Evolutionary conservation across 1,140 invertebrate species (phyloP), one percentile per base, ranked within the genome.

Genomic region (Sitobion miscanthi): DNA sequence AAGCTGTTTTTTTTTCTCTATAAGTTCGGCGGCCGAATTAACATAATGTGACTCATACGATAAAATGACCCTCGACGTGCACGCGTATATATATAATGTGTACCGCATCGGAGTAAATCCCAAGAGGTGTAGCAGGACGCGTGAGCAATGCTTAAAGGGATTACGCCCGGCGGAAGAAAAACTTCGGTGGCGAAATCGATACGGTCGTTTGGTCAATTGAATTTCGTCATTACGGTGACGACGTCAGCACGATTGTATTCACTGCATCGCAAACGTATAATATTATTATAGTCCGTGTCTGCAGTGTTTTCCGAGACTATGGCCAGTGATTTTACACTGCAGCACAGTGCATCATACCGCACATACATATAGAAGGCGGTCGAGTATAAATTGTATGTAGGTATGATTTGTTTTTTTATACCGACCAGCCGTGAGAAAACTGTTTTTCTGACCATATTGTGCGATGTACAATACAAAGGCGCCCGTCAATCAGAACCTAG

Each of bases 11-110:
- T 69, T 69, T n/a, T 69, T 11, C 11, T 30, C 62, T 35, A 62
- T 47, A n/a, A 87, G 25, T n/a, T n/a, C 4, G 57, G 90, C 30
- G 6, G 42, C 42, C 5, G 38, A 77, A 91, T 91, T 77, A 91
- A 91, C 90, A 91, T 91, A 87, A 42, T 87, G 69, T 91, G 90
- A 91, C 90, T 91, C 90, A 91, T 91, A 45, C 47, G 11, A 69
- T 69, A n/a, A 69, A 69, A 69, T 69, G 90, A 91, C 90, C 90
- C 90, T 91, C 30, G 0, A 90, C 25, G 7, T 25, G 7, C 23
- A 9, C 23, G 8, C 1, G 9, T 62, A 62, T 69, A 30, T 62
- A 30, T 69, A 69, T 69, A n/a, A 69, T n/a, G 3, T 69, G 25
- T 69, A 69, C 62, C 23, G 38, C 30, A 8, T 35, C 35, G 23